Evolutionary conservation across 30 jellyfish, hydroid and myxozoan genomes (phyloP).

Genomic region (Chrysaora quinquecirrha): DNA sequence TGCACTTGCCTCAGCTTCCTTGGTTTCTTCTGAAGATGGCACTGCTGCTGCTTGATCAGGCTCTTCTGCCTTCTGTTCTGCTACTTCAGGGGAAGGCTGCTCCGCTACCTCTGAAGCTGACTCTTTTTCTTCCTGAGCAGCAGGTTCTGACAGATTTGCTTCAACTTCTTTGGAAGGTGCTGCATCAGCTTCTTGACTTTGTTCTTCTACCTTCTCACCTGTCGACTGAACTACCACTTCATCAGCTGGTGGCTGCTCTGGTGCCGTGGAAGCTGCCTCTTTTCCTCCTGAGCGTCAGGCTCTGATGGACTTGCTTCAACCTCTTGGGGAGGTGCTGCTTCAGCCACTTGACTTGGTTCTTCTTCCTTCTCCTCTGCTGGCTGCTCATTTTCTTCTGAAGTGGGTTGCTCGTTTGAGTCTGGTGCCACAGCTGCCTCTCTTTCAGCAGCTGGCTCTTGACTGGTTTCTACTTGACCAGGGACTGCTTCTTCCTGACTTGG

Average conservation of each 20-base stretch:
- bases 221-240: background rate
- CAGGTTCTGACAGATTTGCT: too few species aligned
- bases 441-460: background rate
- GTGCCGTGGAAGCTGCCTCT: conserved; percentile 11
- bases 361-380: background rate
- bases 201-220: background rate
- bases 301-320: background rate
- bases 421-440: background rate
- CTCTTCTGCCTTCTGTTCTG: background rate
- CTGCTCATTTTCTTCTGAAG: background rate
- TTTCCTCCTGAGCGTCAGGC: conserved; percentile 4
- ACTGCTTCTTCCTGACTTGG: background rate
- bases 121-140: conserved; percentile 12
- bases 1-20: too few species aligned
- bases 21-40: too few species aligned
- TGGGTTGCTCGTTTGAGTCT: background rate
- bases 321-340: conserved; percentile 8
- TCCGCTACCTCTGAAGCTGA: conserved; percentile 16
- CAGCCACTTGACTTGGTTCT: conserved; percentile 26
- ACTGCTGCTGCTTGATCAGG: background rate
- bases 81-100: background rate
- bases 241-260: background rate
- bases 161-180: conserved; percentile 19
- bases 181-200: background rate
- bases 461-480: background rate